Conservation (phyloP, 2,797 vertebrate species). For the Halcyon leucocephala region DNA sequence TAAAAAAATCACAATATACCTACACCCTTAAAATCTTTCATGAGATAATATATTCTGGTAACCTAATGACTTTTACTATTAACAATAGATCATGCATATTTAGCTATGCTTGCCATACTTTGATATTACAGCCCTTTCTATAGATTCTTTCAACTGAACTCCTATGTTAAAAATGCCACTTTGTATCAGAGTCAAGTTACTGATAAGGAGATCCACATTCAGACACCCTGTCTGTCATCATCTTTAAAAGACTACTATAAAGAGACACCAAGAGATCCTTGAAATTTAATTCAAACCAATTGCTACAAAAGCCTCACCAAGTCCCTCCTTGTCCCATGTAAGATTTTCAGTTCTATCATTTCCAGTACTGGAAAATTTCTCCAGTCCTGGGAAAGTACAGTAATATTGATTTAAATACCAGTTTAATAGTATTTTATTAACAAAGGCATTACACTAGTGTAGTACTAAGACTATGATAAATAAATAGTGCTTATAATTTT, state of each 20-base stretch:
- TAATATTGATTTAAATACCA: constrained; percentile 15
- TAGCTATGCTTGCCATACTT: constrained; percentile 69
- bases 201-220: constrained; percentile 19
- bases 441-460: background rate
- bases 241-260: background rate
- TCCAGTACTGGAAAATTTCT: background rate
- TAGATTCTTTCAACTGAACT: constrained; percentile 32
- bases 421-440: background rate
- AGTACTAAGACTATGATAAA: background rate
- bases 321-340: background rate
- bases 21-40: constrained; percentile 72
- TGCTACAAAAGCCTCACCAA: constrained; percentile 14
- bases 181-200: constrained; percentile 51
- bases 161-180: background rate
- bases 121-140: constrained; percentile 63
- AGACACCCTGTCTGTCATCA: background rate
- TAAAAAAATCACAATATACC: constrained; percentile 43
- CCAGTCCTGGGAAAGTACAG: background rate
- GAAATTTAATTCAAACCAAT: constrained; percentile 46
- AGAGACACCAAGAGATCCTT: constrained; percentile 28
- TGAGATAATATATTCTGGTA: constrained; percentile 46
- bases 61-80: background rate
- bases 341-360: background rate
- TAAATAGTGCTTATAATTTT: background rate
- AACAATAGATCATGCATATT: constrained; percentile 50